A percentile compares a stretch with the other conserved stretches of the same genome.
These are phyloP conservation scores for Falco columbarius DNA, from an alignment of 2,797 vertebrate genomes.

Conservation along the genomic window DNA sequence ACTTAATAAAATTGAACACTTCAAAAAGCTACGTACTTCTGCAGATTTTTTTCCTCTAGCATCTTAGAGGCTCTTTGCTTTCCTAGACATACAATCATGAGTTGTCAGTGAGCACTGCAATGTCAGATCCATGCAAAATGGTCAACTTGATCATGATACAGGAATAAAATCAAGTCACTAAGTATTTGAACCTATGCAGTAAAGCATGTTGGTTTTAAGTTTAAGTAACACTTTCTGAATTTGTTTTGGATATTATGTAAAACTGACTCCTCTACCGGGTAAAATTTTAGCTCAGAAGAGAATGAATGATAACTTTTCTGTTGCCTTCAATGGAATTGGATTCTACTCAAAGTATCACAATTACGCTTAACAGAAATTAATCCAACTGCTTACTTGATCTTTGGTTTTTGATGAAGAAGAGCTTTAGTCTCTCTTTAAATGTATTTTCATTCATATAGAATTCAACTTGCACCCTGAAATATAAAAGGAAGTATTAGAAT, in stretches of 20 bases:
- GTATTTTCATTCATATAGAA: constrained; percentile 86
- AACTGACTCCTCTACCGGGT: not conserved
- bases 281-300: not conserved
- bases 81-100: not conserved
- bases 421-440: constrained; percentile 86
- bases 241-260: not conserved
- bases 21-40: not conserved
- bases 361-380: constrained; percentile 17
- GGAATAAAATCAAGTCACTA: not conserved
- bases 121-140: not conserved
- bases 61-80: not conserved
- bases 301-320: not conserved
- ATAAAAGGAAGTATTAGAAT: constrained; percentile 55
- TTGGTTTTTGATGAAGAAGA: constrained; percentile 89
- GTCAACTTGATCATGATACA: not conserved
- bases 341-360: not conserved
- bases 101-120: not conserved
- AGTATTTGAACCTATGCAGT: not conserved
- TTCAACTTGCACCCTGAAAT: constrained; percentile 85
- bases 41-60: not conserved
- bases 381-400: constrained; percentile 83
- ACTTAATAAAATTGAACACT: not conserved
- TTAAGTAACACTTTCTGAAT: not conserved
- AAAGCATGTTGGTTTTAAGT: not conserved
- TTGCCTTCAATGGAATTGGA: not conserved